Evolutionary conservation across 1,140 invertebrate species (phyloP), one percentile per base, ranked within the genome.

Genomic region (Mycetomoellerius zeteki): DNA sequence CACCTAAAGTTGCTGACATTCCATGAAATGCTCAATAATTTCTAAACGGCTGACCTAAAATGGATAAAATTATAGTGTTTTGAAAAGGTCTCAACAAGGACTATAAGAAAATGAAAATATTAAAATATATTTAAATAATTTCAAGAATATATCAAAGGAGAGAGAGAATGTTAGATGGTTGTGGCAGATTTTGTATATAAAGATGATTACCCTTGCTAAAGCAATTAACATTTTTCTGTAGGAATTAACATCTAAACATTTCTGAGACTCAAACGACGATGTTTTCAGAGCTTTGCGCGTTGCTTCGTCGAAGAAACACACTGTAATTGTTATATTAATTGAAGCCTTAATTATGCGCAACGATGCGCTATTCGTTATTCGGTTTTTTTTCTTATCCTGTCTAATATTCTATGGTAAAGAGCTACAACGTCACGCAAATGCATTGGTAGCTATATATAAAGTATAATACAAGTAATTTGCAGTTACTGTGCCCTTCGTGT

Each of bases 281-380:
- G 14, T 77, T 77, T 64, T 12, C 47, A 69, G 30, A 37, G n/a
- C 47, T 69, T 80, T 21, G 27, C 58, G 24, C 14, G 27, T 80
- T 14, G 76, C 14, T 65, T 43, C 6, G n/a, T 37, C 5, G 27
- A 67, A 43, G n/a, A 69, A 69, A 69, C 43, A 80, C 14, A 14
- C 16, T 6, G 19, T 69, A 52, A 80, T 80, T 14, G n/a, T n/a
- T 69, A 54, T 30, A 62, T 81, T 90, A 90, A 90, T 90, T 76
- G 80, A 62, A 75, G 50, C 52, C 60, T 90, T 82, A 88, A 90
- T 90, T 90, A 90, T 69, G 84, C 65, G 89, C 67, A 47, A 60
- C 24, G 37, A 37, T 47, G 37, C 52, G 43, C 50, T 43, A 12
- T 27, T 27, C 64, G 27, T 33, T 87, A 19, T 82, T 72, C 37